Evolutionary conservation across 2,113 vertebrate species (phyloP), one percentile per base, ranked within the genome.

Genomic region (Montifringilla adamsi): DNA sequence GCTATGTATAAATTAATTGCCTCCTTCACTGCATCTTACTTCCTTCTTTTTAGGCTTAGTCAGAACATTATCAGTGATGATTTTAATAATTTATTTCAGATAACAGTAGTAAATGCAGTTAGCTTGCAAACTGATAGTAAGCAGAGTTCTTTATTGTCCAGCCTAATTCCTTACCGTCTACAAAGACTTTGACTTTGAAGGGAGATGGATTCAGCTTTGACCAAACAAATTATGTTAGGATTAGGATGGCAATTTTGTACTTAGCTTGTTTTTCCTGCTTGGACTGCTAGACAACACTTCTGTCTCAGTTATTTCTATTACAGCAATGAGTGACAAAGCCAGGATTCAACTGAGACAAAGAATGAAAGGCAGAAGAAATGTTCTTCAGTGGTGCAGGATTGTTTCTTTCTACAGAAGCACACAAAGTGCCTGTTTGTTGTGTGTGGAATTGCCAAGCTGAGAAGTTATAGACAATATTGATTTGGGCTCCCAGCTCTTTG

Each of bases 401-500:
- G 81, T 82, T 95, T 82, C 62, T 84, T 91, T 89, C 67, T 82
- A 78, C 60, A 79, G 85, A 85, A 60, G 72, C 63, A 91, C 84
- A 93, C 72, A 80, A 84, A 92, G 89, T 56, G 83, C 86, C 68
- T 59, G 72, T 90, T 95, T 85, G 93, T 93, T 93, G 50, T 39
- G 28, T 13, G n/a, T 33, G 13, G 28, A 2, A 74, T 89, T 96
- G 93, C 94, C 91, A 91, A 90, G 39, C 7, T 21, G 75, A 89
- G 95, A 95, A 94, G 75, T 87, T 95, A 87, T 53, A 90, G 84
- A 44, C 87, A 87, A 94, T 95, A 95, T 89, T 94, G 93, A 91
- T 93, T 73, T 87, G 81, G 70, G 53, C 67, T 85, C 70, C n/a
- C 55, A 82, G 90, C 89, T 95, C 58, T 83, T 91, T 87, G 89